Evolutionary conservation across 2,797 vertebrate genomes (phyloP).

Genomic region (Sebastolobus alascanus): DNA sequence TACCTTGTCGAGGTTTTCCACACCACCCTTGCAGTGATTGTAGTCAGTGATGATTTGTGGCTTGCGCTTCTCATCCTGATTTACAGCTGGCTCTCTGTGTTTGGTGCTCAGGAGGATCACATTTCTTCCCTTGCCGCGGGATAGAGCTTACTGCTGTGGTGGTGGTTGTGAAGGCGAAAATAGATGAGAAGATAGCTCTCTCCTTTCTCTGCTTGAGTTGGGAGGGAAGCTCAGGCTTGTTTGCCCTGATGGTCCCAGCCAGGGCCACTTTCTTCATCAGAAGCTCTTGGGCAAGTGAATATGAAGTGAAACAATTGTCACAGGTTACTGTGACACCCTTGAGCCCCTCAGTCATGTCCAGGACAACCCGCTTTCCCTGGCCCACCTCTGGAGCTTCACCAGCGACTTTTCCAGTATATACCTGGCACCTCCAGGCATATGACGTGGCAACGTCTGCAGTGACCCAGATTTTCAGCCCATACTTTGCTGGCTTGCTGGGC

Average conservation of each 20-base stretch:
- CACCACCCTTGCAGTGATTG: constrained; percentile 9
- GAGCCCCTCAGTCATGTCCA: constrained; percentile 8
- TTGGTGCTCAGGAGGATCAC: background rate
- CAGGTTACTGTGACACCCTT: background rate
- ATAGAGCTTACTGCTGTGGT: constrained; percentile 7
- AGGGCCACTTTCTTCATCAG: background rate
- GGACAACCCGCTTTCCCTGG: background rate
- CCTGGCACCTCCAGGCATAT: background rate
- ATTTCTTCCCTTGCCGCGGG: background rate
- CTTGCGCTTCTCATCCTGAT: background rate
- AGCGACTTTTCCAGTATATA: background rate
- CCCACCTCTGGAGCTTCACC: background rate
- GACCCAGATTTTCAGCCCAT: background rate
- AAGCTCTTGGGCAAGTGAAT: constrained; percentile 11
- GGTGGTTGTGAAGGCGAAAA: background rate
- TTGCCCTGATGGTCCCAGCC: background rate
- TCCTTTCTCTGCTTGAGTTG: background rate
- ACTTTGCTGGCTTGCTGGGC: too few species aligned
- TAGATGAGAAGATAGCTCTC: background rate
- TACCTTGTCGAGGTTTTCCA: background rate
- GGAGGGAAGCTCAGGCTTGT: constrained; percentile 8
- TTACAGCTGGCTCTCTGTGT: background rate
- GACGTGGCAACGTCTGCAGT: background rate
- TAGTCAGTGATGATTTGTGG: background rate
- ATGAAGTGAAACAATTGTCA: constrained; percentile 1